Conservation (phyloP, 2,888 invertebrate species). For the Drosophila lutescens region DNA sequence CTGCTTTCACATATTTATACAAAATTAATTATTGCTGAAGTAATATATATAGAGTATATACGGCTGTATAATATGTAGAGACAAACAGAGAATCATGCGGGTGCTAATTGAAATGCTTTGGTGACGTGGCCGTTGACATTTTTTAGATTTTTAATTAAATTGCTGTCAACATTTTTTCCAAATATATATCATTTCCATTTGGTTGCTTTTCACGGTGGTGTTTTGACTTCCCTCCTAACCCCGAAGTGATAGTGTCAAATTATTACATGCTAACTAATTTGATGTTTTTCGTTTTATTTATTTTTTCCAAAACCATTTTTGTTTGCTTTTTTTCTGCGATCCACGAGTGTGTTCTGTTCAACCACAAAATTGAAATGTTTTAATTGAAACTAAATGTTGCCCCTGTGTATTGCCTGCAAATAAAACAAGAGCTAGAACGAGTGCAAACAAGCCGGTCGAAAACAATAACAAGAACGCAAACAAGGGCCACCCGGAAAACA, state of each 20-base stretch:
- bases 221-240: conserved; percentile 6
- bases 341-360: conserved; percentile 58
- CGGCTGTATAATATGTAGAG: neutral
- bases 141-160: conserved; percentile 71
- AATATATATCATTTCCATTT: conserved; percentile 28
- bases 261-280: conserved; percentile 52
- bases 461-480: conserved; percentile 42
- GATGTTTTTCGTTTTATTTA: conserved; percentile 25
- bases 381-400: conserved; percentile 79
- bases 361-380: conserved; percentile 78
- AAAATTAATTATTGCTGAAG: conserved; percentile 34
- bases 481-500: conserved; percentile 20
- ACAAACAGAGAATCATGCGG: conserved; percentile 19
- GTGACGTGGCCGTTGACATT: conserved; percentile 64
- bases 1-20: conserved; percentile 10
- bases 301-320: neutral
- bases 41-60: neutral
- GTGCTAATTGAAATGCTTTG: conserved; percentile 72
- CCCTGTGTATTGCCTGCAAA: conserved; percentile 71
- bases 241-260: conserved; percentile 48
- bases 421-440: conserved; percentile 56
- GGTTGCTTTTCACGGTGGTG: conserved; percentile 24
- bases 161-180: conserved; percentile 36
- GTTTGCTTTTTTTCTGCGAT: conserved; percentile 24
- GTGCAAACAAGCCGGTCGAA: conserved; percentile 53